Conservation (phyloP, 2,113 vertebrate species). For the Actinemys pallida region DNA sequence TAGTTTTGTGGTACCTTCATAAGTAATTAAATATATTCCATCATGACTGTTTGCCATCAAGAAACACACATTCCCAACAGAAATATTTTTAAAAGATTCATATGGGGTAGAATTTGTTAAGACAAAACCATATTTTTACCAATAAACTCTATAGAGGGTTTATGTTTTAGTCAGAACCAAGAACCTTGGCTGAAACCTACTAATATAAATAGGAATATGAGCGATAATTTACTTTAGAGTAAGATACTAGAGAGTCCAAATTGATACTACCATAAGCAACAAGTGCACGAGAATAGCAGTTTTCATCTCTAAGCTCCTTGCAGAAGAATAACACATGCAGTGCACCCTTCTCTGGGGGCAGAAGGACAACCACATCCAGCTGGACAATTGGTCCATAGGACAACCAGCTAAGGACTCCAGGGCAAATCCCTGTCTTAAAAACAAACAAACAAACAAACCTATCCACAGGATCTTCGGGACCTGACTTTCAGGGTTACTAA, state of each 20-base stretch:
- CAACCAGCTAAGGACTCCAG: accelerated
- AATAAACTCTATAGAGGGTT: neutral
- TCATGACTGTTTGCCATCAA: accelerated
- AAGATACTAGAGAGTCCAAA: neutral
- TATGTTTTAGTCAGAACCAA: neutral
- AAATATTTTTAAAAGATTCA: neutral
- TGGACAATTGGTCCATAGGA: neutral
- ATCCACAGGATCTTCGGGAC: accelerated
- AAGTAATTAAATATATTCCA: neutral
- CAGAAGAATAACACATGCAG: neutral
- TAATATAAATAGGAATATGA: neutral
- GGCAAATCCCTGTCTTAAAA: neutral
- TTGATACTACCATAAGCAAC: neutral
- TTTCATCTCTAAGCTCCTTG: neutral
- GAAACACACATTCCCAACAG: neutral
- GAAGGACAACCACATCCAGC: neutral
- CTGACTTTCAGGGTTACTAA: neutral
- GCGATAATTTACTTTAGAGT: neutral
- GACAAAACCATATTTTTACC: neutral
- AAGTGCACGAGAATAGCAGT: accelerated
- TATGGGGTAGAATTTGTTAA: neutral
- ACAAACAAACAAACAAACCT: neutral
- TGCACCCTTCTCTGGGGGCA: neutral
- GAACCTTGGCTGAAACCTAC: neutral
- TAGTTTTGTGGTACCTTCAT: neutral